Conservation (phyloP, 2,888 invertebrate genomes). For the Eristalinus sepulchralis region DNA sequence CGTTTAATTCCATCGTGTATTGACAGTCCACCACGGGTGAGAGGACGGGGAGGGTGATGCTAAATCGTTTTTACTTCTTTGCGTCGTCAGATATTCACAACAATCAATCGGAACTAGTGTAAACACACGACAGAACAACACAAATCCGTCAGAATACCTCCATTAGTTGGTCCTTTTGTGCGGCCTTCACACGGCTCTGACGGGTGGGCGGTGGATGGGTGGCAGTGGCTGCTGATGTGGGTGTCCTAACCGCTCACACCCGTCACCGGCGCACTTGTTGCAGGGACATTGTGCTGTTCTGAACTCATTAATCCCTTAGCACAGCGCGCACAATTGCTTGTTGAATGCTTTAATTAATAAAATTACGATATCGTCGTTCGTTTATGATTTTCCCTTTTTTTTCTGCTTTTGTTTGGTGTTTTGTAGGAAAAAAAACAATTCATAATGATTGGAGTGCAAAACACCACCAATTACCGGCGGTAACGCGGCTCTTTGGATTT, state of each 20-base stretch:
- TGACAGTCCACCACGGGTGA: not conserved
- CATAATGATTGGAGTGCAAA: not conserved
- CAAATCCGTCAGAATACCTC: conserved; percentile 15
- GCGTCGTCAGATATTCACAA: not conserved
- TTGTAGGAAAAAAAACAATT: not conserved
- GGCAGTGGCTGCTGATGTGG: not conserved
- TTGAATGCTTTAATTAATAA: conserved; percentile 59
- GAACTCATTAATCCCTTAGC: conserved; percentile 21
- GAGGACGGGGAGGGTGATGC: not conserved
- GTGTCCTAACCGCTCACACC: not conserved
- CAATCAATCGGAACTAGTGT: not conserved
- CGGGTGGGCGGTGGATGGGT: too few species aligned
- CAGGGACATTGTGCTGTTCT: conserved; percentile 24
- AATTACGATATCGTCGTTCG: conserved; percentile 19
- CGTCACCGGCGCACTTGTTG: conserved; percentile 41
- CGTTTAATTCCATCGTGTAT: conserved; percentile 8
- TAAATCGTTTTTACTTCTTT: not conserved
- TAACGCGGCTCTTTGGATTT: not conserved
- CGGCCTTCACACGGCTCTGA: not conserved
- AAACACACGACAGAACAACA: not conserved
- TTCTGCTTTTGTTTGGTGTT: not conserved
- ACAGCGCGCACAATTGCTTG: conserved; percentile 30
- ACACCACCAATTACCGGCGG: not conserved
- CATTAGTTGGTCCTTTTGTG: conserved; percentile 15
- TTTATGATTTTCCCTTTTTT: conserved; percentile 2